These are phyloP conservation scores for Rousettus leschenaultii DNA, from an alignment of 2,113 vertebrate species.

Conservation along the genomic window DNA sequence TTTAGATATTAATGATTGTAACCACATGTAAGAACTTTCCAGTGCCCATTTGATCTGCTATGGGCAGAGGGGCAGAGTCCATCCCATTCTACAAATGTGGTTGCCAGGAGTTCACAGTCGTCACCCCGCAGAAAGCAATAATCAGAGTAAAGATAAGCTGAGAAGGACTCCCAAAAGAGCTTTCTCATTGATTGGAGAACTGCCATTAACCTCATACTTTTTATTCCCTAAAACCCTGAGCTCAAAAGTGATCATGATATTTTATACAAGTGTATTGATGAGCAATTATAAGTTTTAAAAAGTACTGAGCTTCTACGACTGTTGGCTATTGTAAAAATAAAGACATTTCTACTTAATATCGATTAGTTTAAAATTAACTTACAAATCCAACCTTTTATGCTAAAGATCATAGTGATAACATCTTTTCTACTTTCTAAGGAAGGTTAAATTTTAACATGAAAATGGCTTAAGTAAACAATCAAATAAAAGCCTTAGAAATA, in stretches of 20 bases:
- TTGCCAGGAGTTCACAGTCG: background rate
- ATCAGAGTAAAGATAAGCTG: background rate
- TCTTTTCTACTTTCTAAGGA: background rate
- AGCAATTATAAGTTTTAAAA: background rate
- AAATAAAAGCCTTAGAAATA: background rate
- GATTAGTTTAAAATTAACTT: slow-evolving; percentile 52
- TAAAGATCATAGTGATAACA: background rate
- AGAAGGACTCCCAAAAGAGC: background rate
- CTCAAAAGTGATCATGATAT: background rate
- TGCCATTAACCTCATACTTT: background rate
- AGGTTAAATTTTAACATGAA: slow-evolving; percentile 10
- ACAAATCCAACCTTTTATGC: slow-evolving; percentile 13
- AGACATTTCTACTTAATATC: background rate
- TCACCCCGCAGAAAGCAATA: background rate
- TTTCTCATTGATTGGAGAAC: background rate
- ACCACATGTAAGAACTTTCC: background rate
- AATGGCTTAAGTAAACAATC: background rate
- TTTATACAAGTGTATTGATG: background rate
- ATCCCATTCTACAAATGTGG: background rate
- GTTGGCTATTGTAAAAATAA: background rate
- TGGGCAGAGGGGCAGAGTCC: background rate
- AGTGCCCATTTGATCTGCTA: background rate
- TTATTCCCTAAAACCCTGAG: background rate
- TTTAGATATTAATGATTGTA: background rate
- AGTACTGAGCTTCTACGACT: background rate